Evolutionary conservation across 2,888 invertebrate species (phyloP).

Genomic region (Melinopterus prodromus): DNA sequence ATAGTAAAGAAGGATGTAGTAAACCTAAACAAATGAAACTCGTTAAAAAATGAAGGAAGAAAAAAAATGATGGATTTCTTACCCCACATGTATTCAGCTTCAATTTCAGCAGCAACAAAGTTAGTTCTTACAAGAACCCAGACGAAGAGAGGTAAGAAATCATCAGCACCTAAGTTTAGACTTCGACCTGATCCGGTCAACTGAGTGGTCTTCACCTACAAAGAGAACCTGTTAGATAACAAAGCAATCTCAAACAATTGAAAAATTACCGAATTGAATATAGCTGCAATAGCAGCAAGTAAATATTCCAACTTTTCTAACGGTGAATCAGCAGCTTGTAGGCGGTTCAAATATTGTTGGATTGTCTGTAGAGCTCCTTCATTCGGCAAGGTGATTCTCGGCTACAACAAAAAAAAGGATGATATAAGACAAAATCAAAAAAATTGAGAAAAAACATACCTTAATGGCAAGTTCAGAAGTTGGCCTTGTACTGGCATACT

Average conservation of each 20-base stretch:
- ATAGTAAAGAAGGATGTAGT: conserved; percentile 87
- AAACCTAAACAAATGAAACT: conserved; percentile 61
- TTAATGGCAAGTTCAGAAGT: conserved; percentile 75
- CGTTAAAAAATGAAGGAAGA: neutral
- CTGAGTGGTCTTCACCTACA: conserved; percentile 71
- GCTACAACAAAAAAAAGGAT: conserved; percentile 58
- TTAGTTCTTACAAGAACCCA: conserved; percentile 91
- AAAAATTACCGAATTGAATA: conserved; percentile 77
- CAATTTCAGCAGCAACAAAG: conserved; percentile 91
- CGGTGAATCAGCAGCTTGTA: conserved; percentile 93
- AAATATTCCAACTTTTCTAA: conserved; percentile 92
- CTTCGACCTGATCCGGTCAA: conserved; percentile 62
- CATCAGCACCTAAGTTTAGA: conserved; percentile 79
- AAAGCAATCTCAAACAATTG: conserved; percentile 34
- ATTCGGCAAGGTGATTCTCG: conserved; percentile 80
- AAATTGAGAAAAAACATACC: conserved; percentile 57
- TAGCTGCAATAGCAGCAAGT: conserved; percentile 86
- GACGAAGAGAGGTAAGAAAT: conserved; percentile 90
- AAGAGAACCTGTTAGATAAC: conserved; percentile 28
- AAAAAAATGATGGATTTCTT: conserved; percentile 45
- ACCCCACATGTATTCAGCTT: conserved; percentile 96
- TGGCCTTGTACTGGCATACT: conserved; percentile 73
- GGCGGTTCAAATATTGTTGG: conserved; percentile 78
- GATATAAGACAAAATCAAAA: conserved; percentile 14
- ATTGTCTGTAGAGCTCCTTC: conserved; percentile 79